These are phyloP conservation scores for Diachasmimorpha longicaudata DNA, from an alignment of 1,140 invertebrate genomes.

Conservation along the genomic window DNA sequence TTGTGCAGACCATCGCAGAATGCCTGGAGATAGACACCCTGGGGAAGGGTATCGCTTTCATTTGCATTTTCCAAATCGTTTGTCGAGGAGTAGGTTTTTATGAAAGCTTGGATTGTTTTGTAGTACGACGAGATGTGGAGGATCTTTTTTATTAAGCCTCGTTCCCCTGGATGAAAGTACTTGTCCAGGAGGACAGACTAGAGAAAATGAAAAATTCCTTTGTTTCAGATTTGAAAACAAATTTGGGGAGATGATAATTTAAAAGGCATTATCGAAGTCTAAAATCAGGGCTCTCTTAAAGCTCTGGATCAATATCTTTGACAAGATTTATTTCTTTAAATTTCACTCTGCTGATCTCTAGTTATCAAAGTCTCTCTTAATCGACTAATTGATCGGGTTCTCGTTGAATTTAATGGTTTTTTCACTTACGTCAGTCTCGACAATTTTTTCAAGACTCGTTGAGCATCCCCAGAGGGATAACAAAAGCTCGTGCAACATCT, in stretches of 20 bases:
- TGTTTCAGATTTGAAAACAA: too few species aligned
- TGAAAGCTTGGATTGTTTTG: constrained; percentile 50
- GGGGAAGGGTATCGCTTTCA: constrained; percentile 18
- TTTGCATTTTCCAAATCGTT: constrained; percentile 25
- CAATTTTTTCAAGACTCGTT: constrained; percentile 49
- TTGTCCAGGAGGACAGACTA: constrained; percentile 50
- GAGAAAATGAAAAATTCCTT: constrained; percentile 22
- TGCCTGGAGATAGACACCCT: constrained; percentile 67
- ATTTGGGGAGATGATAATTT: too few species aligned
- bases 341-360: too few species aligned
- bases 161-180: constrained; percentile 57
- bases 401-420: not conserved
- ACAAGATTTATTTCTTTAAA: too few species aligned
- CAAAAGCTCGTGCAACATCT: constrained; percentile 58
- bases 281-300: too few species aligned
- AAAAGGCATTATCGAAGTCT: too few species aligned
- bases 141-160: constrained; percentile 50
- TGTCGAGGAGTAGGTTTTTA: constrained; percentile 39
- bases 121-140: constrained; percentile 50
- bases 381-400: too few species aligned
- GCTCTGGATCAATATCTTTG: too few species aligned
- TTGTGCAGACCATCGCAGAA: constrained; percentile 68
- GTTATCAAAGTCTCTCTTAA: too few species aligned
- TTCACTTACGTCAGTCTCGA: constrained; percentile 50
- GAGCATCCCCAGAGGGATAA: constrained; percentile 58